phyloP scores from a whole-genome alignment of 2,888 invertebrate genomes.

The Sabatieria punctata region DNA sequence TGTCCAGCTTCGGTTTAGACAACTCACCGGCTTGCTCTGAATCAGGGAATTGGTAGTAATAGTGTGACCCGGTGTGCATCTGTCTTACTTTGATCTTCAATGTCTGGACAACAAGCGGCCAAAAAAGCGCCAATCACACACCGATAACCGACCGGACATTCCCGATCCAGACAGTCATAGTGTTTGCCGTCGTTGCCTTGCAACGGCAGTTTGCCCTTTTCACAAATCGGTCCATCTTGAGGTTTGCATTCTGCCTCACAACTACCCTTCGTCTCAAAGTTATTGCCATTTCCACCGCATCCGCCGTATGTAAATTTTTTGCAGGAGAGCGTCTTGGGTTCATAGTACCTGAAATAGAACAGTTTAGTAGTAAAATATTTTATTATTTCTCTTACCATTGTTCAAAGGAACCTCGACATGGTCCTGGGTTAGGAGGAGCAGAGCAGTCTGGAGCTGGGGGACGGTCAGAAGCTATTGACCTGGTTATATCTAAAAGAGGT shows the following conservation, averaged over 20 bases:
- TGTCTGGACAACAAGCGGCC: conserved; percentile 26
- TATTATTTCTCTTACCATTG: conserved; percentile 18
- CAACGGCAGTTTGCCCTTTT: conserved; percentile 16
- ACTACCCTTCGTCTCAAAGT: conserved; percentile 20
- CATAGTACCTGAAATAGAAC: conserved; percentile 1
- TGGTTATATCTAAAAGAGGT: too few species aligned
- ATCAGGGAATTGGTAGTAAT: too few species aligned
- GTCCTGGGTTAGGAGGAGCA: conserved; percentile 19
- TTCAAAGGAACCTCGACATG: conserved; percentile 16
- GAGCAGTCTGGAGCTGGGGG: conserved; percentile 23
- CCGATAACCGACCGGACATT: conserved; percentile 23
- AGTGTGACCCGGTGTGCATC: too few species aligned
- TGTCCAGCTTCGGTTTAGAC: neutral
- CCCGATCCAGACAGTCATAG: conserved; percentile 21
- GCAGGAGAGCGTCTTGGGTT: neutral
- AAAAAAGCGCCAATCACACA: conserved; percentile 20
- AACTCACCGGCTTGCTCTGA: conserved; percentile 7
- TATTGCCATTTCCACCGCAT: conserved; percentile 30
- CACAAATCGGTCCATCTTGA: conserved; percentile 12
- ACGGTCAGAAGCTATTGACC: too few species aligned
- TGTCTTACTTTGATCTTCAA: too few species aligned
- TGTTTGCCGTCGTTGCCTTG: conserved; percentile 17
- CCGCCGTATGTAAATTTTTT: conserved; percentile 12
- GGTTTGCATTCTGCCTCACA: conserved; percentile 19
- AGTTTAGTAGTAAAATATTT: too few species aligned